Evolutionary conservation across 1,140 invertebrate genomes (phyloP), one percentile per base, ranked within the genome.

Genomic region (Drosophila murphyi): DNA sequence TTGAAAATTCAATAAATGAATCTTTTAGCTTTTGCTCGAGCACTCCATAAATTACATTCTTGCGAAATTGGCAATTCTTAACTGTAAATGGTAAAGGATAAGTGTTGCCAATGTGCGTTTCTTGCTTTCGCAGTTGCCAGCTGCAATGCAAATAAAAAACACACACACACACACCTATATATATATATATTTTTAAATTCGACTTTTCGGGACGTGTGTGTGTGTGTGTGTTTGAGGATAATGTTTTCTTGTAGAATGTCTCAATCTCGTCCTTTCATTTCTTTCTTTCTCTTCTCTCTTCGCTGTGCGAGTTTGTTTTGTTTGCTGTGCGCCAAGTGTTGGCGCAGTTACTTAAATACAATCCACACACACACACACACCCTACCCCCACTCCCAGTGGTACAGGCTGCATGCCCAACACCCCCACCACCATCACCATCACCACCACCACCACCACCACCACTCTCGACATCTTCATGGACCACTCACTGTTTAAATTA

Each of bases 401-500:
- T 8, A 28, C 55, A 35, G 51, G 34, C 43, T 59, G 56, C 43
- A 60, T 2, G 3, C 35, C 6, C 7, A 32, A 3, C 47, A 4
- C 6, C 35, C 6, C 7, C 52, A 3, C 47, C 5, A 8, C 20
- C 32, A 35, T 3, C 7, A 2, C 20, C 32, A 35, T 2, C 7
- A 2, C 0, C n/a, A 28, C 20, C 32, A 35, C 2, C 7, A 2
- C 0, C n/a, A 28, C 65, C 34, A 28, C 4, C 5, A 1, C n/a
- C 3, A 10, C 12, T n/a, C 29, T 31, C 48, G 4, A 20, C 60
- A 67, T 50, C 37, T 10, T 31, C 34, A n/a, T 72, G 61, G 39
- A 72, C 52, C 67, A 64, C 64, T 74, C 72, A 51, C 76, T 83
- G 80, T 70, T 74, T 72, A 88, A 88, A 88, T 88, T 88, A 88